A percentile compares a stretch with the other conserved stretches of the same genome.
These are phyloP conservation scores for Musca domestica DNA, from an alignment of 1,140 invertebrate species.

Conservation along the genomic window DNA sequence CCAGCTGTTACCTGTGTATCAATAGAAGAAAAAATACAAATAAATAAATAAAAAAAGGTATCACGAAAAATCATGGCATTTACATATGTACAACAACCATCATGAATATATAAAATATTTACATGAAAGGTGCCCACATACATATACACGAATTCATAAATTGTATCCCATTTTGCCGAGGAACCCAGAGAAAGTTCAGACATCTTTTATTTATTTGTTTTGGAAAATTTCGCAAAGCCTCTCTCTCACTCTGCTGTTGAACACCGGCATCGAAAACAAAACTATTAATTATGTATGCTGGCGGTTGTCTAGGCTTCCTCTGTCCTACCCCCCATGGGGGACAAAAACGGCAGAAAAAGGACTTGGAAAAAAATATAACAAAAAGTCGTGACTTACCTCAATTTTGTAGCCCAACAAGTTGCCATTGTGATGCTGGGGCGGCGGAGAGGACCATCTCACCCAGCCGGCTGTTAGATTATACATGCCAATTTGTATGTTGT, in stretches of 20 bases:
- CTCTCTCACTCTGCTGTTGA: no score
- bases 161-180: neutral
- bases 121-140: neutral
- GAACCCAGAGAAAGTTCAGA: no score
- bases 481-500: constrained; percentile 78
- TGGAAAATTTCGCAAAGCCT: no score
- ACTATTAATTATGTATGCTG: constrained; percentile 9
- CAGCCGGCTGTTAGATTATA: constrained; percentile 72
- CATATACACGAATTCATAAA: neutral
- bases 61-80: neutral
- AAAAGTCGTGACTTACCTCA: constrained; percentile 33
- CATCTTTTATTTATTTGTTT: no score
- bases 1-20: constrained; percentile 45
- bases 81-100: neutral
- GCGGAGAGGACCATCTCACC: constrained; percentile 79
- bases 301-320: neutral
- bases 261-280: no score
- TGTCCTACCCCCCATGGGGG: neutral
- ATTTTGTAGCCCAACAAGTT: constrained; percentile 80
- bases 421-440: constrained; percentile 76
- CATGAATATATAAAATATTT: neutral
- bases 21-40: neutral
- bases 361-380: neutral
- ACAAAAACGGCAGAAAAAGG: neutral
- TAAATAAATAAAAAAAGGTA: constrained; percentile 5